These are phyloP conservation scores for Rallus crepitans DNA, from an alignment of 2,797 vertebrate genomes.

Conservation along the genomic window DNA sequence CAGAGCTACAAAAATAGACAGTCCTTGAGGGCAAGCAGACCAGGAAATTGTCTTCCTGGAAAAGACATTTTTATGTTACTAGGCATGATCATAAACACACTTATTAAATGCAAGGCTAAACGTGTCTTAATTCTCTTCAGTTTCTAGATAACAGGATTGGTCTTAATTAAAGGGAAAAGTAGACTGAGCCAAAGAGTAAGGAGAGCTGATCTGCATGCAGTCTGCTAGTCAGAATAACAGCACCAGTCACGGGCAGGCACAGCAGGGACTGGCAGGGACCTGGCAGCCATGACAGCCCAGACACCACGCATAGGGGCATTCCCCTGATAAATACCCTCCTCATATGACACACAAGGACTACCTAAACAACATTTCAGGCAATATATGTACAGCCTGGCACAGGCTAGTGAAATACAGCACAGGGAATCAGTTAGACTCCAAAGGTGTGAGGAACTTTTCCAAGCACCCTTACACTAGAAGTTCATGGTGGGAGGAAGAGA, in stretches of 20 bases:
- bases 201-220: not conserved
- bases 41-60: not conserved
- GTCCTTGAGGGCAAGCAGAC: not conserved
- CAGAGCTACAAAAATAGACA: not conserved
- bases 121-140: not conserved
- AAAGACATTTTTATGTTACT: not conserved
- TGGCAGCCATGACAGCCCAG: not conserved
- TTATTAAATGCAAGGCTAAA: not conserved
- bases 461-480: not conserved
- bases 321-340: not conserved
- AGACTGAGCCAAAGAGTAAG: not conserved
- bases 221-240: not conserved
- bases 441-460: not conserved
- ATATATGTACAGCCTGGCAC: not conserved
- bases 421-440: not conserved
- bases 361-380: not conserved
- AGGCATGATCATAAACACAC: not conserved
- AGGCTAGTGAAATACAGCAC: not conserved
- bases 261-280: not conserved
- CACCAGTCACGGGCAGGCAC: not conserved
- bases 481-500: not conserved
- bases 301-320: not conserved
- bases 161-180: conserved; percentile 23
- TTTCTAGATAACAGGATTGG: not conserved
- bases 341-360: not conserved